Percentiles rank a stretch among this genome's conserved stretches.
These are phyloP conservation scores for Lepidurus apus DNA, from an alignment of 1,140 invertebrate genomes.

Conservation along the genomic window DNA sequence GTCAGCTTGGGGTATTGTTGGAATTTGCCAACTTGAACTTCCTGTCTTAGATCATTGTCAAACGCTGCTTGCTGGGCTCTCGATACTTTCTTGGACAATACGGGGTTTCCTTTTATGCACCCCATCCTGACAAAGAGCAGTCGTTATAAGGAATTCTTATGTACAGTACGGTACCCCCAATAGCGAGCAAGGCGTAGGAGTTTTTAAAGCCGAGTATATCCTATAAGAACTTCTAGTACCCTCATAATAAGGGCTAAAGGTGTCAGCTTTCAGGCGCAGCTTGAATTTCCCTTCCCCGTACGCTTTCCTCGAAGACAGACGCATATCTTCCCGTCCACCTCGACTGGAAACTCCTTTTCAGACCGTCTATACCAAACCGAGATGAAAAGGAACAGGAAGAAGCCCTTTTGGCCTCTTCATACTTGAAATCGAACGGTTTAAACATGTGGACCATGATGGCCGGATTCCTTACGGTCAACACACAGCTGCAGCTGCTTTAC, in stretches of 20 bases:
- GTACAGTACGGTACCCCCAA: neutral
- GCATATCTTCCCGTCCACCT: neutral
- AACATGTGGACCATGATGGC: slow-evolving; percentile 5
- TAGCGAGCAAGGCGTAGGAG: neutral
- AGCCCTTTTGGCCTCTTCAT: slow-evolving; percentile 2
- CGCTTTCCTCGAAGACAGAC: neutral
- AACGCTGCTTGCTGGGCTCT: neutral
- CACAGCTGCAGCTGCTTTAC: neutral
- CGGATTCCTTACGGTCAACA: neutral
- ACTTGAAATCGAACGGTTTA: slow-evolving; percentile 14
- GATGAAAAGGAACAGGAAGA: slow-evolving; percentile 21
- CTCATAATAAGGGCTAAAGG: slow-evolving; percentile 3
- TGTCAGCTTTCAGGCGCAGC: slow-evolving; percentile 10
- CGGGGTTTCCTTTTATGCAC: neutral
- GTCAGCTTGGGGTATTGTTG: neutral
- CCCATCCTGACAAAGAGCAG: neutral
- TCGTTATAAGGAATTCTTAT: slow-evolving; percentile 2
- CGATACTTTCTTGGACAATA: neutral
- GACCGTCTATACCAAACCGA: neutral
- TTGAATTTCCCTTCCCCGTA: neutral
- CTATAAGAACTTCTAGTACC: slow-evolving; percentile 10
- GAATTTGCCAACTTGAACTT: slow-evolving; percentile 14
- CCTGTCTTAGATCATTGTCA: slow-evolving; percentile 19
- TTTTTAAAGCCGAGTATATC: neutral
- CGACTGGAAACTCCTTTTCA: neutral